phyloP scores from a whole-genome alignment of 2,888 invertebrate genomes.

The Encarsia formosa region DNA sequence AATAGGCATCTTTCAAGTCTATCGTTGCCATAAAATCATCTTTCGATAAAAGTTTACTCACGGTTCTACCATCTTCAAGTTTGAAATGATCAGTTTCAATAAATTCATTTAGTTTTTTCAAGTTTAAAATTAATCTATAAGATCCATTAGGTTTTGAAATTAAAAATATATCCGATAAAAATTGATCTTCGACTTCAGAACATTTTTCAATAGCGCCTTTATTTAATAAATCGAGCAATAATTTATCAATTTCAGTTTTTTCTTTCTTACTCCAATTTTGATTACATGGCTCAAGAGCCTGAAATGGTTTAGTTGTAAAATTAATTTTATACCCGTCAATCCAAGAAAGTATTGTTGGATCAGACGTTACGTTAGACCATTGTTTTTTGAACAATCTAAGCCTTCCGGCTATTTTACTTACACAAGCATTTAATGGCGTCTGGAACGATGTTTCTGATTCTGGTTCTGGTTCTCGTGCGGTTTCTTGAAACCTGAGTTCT shows the following conservation, averaged over 20 bases:
- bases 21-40: conserved; percentile 20
- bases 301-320: conserved; percentile 1
- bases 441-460: no score
- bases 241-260: neutral
- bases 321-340: conserved; percentile 19
- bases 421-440: neutral
- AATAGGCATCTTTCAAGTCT: conserved; percentile 26
- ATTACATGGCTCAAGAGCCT: neutral
- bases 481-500: neutral
- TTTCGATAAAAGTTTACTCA: conserved; percentile 7
- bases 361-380: conserved; percentile 13
- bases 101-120: conserved; percentile 24
- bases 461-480: no score
- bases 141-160: conserved; percentile 19
- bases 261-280: neutral
- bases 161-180: conserved; percentile 24
- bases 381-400: neutral
- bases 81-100: conserved; percentile 24
- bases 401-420: conserved; percentile 14
- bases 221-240: conserved; percentile 3
- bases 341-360: conserved; percentile 16
- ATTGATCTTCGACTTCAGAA: conserved; percentile 11
- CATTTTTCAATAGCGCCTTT: conserved; percentile 24
- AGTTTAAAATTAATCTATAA: conserved; percentile 24
- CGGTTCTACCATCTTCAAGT: conserved; percentile 25